Conservation (phyloP, 2,888 invertebrate species). For the Candidula unifasciata region DNA sequence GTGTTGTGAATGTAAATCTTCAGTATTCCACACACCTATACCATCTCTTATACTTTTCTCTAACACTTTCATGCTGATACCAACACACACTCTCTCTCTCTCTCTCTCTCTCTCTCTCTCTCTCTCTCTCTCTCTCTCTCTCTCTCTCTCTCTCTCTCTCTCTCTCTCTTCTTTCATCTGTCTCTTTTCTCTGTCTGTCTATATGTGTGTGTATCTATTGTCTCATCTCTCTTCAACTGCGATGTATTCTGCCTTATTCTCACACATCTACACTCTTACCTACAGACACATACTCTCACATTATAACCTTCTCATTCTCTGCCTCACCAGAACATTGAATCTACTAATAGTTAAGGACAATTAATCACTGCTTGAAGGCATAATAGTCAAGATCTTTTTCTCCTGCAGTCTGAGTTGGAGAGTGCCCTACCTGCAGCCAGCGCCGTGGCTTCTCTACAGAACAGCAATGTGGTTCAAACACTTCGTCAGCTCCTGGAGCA, state of each 20-base stretch:
- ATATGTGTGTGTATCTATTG: too few relatives aligned
- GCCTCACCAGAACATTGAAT: neutral
- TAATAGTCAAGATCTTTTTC: neutral
- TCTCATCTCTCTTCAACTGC: too few relatives aligned
- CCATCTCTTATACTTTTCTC: too few relatives aligned
- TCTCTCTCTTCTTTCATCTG: neutral
- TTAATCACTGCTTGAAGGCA: too few relatives aligned
- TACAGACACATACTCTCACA: neutral
- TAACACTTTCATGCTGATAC: too few relatives aligned
- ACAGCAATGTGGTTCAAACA: conserved; percentile 82
- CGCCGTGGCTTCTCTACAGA: conserved; percentile 79
- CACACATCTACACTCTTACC: too few relatives aligned
- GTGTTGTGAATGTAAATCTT: too few relatives aligned
- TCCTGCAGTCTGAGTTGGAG: conserved; percentile 72
- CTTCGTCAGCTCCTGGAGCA: conserved; percentile 88
- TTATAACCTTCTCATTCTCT: neutral
- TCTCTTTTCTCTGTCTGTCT: too few relatives aligned
- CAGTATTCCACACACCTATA: too few relatives aligned
- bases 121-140: conserved; percentile 6
- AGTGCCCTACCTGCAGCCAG: conserved; percentile 78
- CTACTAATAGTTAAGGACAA: too few relatives aligned
- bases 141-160: neutral
- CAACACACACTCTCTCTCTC: neutral
- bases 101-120: neutral
- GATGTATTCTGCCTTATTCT: too few relatives aligned